Evolutionary conservation across 2,888 invertebrate species (phyloP), one percentile per base, ranked within the genome.

Genomic region (Dysmachus trigonus): DNA sequence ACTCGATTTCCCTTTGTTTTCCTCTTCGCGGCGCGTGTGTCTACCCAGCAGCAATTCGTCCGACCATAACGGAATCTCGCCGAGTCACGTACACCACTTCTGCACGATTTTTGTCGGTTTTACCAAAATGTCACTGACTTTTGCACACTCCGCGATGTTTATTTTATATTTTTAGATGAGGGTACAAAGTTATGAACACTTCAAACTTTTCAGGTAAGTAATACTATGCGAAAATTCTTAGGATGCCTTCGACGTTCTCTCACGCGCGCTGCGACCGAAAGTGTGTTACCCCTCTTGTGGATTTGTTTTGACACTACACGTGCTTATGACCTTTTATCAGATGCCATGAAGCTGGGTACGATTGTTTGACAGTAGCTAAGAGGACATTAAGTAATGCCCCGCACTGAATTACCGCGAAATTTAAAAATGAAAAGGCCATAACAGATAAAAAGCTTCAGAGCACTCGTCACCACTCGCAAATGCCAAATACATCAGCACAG

Each of bases 61-160:
- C 77, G 35, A 79, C 85, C 85, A 85, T 85, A 71, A 85, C 77
- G 79, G 41, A 22, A 53, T 18, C 62, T 41, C 30, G 18, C n/a
- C 18, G 71, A 85, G 85, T 85, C 85, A 85, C 85, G 85, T 85
- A 85, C 85, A 33, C 85, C 85, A 85, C 13, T 71, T 85, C 41
- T 41, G 22, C 35, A 41, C 13, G 35, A 15, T 41, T 72, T 83
- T 72, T 83, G 35, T 53, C 4, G 35, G 35, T 41, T 72, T 41
- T 72, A 31, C 30, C 0, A 41, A 30, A 30, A 22, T 83, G 71
- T 83, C 72, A 83, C 62, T 3, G 13, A n/a, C 2, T 27, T 62
- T 62, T 8, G 27, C 22, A 27, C 8, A 62, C 62, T 22, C 10
- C 62, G 7, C 27, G 18, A 18, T 22, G 22, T 8, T 10, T 62